phyloP scores from a whole-genome alignment of 1,140 invertebrate genomes.

The Tenebrio molitor region DNA sequence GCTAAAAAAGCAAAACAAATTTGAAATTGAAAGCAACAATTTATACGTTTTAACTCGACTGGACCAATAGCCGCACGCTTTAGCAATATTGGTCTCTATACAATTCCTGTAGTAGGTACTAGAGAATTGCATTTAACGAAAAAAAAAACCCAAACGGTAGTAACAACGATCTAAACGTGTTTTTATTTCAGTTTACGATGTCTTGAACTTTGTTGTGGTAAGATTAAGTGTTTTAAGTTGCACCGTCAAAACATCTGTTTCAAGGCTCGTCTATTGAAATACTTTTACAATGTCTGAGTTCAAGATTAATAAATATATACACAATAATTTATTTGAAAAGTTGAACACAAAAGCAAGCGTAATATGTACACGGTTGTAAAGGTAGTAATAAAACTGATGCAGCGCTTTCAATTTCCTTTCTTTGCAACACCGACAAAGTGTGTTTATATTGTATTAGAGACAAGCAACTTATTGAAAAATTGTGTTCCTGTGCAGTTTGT shows the following conservation, averaged over 20 bases:
- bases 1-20: no score
- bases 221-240: conserved; percentile 1
- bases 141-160: no score
- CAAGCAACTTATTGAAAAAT: conserved; percentile 27
- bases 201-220: conserved; percentile 3
- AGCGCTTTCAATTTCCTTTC: conserved; percentile 34
- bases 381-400: conserved; percentile 27
- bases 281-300: conserved; percentile 6
- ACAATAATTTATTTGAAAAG: conserved; percentile 16
- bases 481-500: conserved; percentile 15
- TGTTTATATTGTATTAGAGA: conserved; percentile 28
- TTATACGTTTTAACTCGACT: no score
- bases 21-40: no score
- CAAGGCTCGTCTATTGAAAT: no score
- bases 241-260: not conserved
- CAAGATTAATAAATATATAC: conserved; percentile 12
- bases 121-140: no score
- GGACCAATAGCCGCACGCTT: no score
- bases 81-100: no score
- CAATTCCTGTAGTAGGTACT: no score
- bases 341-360: conserved; percentile 7
- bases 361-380: conserved; percentile 19
- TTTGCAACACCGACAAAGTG: conserved; percentile 27
- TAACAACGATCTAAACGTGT: no score
- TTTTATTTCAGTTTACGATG: not conserved